Percentiles rank a stretch among this genome's conserved stretches.
phyloP scores from a whole-genome alignment of 2,888 invertebrate genomes.

The Thumatha senex region DNA sequence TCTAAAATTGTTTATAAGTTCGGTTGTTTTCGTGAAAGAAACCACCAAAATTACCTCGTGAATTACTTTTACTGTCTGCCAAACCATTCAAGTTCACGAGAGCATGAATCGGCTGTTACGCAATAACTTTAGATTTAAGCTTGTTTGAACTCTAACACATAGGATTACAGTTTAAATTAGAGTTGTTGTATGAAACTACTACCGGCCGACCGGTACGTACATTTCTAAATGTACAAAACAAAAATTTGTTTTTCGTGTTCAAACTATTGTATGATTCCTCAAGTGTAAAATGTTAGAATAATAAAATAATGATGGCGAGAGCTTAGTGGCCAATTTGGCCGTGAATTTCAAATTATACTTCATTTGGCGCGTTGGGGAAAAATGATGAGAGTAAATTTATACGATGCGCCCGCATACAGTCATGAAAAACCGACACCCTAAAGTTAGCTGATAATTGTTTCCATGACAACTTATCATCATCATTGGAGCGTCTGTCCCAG shows the following conservation, averaged over 20 bases:
- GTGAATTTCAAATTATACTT: no score
- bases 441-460: no score
- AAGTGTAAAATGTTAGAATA: neutral
- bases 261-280: neutral
- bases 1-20: neutral
- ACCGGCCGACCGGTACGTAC: neutral
- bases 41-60: conserved; percentile 8
- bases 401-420: no score
- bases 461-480: no score
- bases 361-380: no score
- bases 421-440: no score
- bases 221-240: conserved; percentile 1
- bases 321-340: no score
- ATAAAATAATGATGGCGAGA: no score
- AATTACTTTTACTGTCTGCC: conserved; percentile 12
- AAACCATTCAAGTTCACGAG: conserved; percentile 10
- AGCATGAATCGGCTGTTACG: conserved; percentile 6
- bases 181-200: neutral
- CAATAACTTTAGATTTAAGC: neutral
- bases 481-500: no score
- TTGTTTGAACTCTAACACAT: conserved; percentile 1
- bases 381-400: no score
- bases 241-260: neutral
- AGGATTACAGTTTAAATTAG: neutral
- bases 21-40: conserved; percentile 2